Conservation (phyloP, 2,797 vertebrate genomes). For the Capromys pilorides region DNA sequence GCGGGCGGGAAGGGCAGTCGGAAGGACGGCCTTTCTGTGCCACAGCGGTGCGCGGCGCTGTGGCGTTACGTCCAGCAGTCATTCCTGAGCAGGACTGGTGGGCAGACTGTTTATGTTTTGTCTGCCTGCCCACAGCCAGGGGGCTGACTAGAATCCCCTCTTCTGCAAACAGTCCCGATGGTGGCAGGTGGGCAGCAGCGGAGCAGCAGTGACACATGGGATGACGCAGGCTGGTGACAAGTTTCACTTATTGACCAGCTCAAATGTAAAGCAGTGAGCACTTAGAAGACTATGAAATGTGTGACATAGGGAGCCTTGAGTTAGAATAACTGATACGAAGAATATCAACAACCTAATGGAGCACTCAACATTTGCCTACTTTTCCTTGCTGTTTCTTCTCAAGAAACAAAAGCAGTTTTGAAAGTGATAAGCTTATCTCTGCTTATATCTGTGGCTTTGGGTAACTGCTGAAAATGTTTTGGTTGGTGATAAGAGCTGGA, state of each 20-base stretch:
- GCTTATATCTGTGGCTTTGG: background rate
- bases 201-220: background rate
- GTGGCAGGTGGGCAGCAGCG: rapidly evolving
- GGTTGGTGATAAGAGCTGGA: background rate
- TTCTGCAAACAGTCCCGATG: background rate
- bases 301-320: background rate
- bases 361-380: rapidly evolving
- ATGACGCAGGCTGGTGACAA: rapidly evolving
- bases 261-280: background rate
- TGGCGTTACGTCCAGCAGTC: constrained; percentile 80
- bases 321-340: background rate
- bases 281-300: background rate
- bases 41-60: constrained; percentile 64
- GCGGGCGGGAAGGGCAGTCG: constrained; percentile 82
- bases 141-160: background rate
- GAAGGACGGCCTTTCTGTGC: constrained; percentile 81
- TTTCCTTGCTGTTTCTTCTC: background rate
- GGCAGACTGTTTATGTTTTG: constrained; percentile 62
- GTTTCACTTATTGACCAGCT: background rate
- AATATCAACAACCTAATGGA: background rate
- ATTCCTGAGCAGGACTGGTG: constrained; percentile 68
- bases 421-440: background rate
- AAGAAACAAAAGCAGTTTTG: background rate
- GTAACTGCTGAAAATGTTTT: background rate
- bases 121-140: background rate